phyloP scores from a whole-genome alignment of 2,113 vertebrate genomes.

The Chaetodon auriga region DNA sequence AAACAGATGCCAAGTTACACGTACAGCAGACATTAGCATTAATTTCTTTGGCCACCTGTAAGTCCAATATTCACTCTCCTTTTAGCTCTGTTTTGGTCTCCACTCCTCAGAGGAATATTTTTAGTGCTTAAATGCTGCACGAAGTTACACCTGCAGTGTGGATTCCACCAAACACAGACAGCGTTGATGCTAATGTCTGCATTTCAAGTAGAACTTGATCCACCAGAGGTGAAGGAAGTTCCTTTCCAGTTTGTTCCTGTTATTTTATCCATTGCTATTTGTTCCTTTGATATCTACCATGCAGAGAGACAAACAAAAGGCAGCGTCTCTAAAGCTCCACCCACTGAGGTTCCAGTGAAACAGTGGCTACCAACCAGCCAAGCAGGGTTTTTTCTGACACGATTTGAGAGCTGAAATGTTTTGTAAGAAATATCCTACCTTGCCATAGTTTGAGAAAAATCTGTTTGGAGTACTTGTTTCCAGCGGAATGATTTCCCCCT shows the following conservation, averaged over 20 bases:
- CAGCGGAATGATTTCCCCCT: not conserved
- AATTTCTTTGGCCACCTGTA: not conserved
- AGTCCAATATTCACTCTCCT: not conserved
- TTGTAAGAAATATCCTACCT: not conserved
- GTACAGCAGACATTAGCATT: not conserved
- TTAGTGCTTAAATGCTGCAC: not conserved
- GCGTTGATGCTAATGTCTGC: not conserved
- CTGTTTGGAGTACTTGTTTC: not conserved
- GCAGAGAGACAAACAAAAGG: not conserved
- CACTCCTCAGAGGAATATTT: not conserved
- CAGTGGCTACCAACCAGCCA: not conserved
- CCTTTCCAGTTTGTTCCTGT: not conserved
- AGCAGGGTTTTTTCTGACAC: not conserved
- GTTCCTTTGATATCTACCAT: not conserved
- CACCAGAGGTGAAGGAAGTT: not conserved
- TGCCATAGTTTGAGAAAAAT: not conserved
- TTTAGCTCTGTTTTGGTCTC: not conserved
- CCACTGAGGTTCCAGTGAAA: not conserved
- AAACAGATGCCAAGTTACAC: no score
- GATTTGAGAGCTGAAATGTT: not conserved
- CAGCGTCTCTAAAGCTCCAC: not conserved
- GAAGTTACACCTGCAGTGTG: no score
- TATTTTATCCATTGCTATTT: not conserved
- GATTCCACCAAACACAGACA: not conserved
- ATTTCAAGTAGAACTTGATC: not conserved